Conservation (phyloP, 2,113 vertebrate genomes). For the Ardeotis arabs region DNA sequence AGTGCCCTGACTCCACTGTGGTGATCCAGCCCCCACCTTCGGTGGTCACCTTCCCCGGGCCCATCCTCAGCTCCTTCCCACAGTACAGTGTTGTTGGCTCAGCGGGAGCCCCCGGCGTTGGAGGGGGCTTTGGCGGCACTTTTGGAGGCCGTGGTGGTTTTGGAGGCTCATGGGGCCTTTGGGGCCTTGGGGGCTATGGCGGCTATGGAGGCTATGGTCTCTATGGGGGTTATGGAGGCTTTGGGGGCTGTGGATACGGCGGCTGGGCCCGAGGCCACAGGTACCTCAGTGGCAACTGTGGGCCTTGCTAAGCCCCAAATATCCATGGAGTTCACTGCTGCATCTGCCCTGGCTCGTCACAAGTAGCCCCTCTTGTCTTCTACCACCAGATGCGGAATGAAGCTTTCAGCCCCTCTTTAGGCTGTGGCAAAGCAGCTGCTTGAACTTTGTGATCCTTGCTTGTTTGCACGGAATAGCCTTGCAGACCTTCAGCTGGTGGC, state of each 20-base stretch:
- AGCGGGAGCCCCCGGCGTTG: not conserved
- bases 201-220: no score
- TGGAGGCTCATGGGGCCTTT: accelerated
- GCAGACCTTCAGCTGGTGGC: accelerated
- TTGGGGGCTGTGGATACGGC: not conserved
- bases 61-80: not conserved
- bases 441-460: no score
- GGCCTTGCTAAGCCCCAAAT: not conserved
- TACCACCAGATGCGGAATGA: accelerated
- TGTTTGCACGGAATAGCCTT: no score
- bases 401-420: not conserved
- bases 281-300: not conserved
- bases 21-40: not conserved
- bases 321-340: no score
- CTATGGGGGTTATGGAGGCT: not conserved
- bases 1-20: not conserved
- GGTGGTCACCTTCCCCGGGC: not conserved
- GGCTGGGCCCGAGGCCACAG: not conserved
- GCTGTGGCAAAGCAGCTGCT: no score
- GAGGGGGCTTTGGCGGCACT: not conserved
- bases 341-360: accelerated
- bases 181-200: accelerated
- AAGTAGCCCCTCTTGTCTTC: no score
- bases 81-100: not conserved
- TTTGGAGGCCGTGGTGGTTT: not conserved